Evolutionary conservation across 2,113 vertebrate genomes (phyloP).

Genomic region (Mixornis gularis): DNA sequence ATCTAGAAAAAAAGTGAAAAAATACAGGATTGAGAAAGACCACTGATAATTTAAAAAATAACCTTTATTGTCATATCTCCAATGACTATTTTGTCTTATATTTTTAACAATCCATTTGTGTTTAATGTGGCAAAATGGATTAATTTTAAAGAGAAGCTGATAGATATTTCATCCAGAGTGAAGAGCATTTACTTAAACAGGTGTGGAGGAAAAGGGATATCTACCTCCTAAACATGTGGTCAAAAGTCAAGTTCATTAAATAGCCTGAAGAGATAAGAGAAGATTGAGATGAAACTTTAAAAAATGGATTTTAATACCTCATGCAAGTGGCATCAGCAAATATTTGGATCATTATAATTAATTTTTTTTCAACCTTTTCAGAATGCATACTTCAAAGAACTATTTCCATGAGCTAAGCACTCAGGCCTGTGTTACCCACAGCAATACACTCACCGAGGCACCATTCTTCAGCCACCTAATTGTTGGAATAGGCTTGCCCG

Average conservation of each 20-base stretch:
- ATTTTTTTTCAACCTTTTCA: not conserved
- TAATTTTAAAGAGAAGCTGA: not conserved
- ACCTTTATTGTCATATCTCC: not conserved
- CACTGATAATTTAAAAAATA: not conserved
- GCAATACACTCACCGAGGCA: constrained; percentile 72
- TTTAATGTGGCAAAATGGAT: not conserved
- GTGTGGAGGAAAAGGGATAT: not conserved
- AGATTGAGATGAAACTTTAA: not conserved
- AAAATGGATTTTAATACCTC: not conserved
- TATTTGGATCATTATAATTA: not conserved
- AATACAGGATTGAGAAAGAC: not conserved
- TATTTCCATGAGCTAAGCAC: not conserved
- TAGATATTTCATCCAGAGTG: not conserved
- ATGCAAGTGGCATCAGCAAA: not conserved
- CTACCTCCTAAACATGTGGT: not conserved
- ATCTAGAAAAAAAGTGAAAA: not conserved
- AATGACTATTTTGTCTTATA: not conserved
- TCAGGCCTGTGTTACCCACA: not conserved
- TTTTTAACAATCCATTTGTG: not conserved
- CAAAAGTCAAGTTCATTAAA: not conserved
- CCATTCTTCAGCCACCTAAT: constrained; percentile 92
- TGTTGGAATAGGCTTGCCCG: constrained; percentile 85
- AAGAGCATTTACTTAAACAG: not conserved
- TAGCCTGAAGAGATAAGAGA: not conserved
- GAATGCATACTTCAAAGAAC: not conserved